phyloP scores from a whole-genome alignment of 2,888 invertebrate species.

The Nomada fabriciana region DNA sequence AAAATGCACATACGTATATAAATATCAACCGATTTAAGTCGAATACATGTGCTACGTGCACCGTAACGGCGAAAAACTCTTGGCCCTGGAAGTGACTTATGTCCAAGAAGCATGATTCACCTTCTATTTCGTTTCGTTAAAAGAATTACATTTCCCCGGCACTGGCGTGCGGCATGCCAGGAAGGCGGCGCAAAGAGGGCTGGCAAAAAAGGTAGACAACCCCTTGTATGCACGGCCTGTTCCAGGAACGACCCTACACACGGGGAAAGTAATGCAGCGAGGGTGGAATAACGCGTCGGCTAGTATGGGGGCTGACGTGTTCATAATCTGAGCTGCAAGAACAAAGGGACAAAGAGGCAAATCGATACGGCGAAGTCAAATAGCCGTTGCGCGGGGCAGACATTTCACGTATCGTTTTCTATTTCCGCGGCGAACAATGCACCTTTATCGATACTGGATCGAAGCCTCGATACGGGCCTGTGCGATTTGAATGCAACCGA shows the following conservation, averaged over 20 bases:
- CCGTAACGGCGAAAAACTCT: too few relatives aligned
- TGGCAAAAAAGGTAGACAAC: conserved; percentile 34
- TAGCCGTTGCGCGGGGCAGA: conserved; percentile 27
- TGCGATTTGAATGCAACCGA: conserved; percentile 56
- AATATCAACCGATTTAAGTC: too few relatives aligned
- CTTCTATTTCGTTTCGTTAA: neutral
- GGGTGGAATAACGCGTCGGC: conserved; percentile 32
- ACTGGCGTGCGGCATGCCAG: conserved; percentile 44
- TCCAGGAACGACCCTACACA: conserved; percentile 25
- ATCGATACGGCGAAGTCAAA: conserved; percentile 34
- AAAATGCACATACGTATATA: too few relatives aligned
- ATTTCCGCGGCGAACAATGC: conserved; percentile 69
- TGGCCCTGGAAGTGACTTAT: neutral
- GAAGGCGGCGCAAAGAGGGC: neutral
- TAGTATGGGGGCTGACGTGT: conserved; percentile 38
- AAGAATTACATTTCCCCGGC: conserved; percentile 1
- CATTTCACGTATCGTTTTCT: conserved; percentile 69
- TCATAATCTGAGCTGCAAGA: conserved; percentile 44
- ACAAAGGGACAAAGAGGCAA: conserved; percentile 44
- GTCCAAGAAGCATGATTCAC: conserved; percentile 4
- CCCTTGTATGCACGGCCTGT: conserved; percentile 32
- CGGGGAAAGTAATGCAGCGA: conserved; percentile 18
- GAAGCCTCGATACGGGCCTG: conserved; percentile 54
- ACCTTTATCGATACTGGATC: conserved; percentile 56
- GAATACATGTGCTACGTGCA: too few relatives aligned